Conservation (phyloP, 2,888 invertebrate species). For the Meloe dianella region DNA sequence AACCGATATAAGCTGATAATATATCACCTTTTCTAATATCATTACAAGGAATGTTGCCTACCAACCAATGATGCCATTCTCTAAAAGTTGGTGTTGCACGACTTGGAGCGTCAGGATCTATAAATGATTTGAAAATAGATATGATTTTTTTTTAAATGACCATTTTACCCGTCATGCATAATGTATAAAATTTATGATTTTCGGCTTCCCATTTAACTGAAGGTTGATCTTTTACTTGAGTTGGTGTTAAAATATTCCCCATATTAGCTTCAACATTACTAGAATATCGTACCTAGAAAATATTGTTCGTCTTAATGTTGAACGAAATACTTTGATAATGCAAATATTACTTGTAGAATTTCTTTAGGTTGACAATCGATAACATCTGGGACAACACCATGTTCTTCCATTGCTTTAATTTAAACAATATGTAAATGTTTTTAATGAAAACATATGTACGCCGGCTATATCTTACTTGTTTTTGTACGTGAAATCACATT, state of each 20-base stretch:
- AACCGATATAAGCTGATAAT: constrained; percentile 79
- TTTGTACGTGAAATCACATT: too few species aligned
- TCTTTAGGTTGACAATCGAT: too few species aligned
- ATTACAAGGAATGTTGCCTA: constrained; percentile 81
- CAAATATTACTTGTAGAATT: too few species aligned
- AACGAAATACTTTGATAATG: too few species aligned
- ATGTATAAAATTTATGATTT: constrained; percentile 61
- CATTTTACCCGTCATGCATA: constrained; percentile 65
- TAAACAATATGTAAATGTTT: too few species aligned
- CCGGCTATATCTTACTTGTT: too few species aligned
- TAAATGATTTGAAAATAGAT: too few species aligned
- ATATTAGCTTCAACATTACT: constrained; percentile 44
- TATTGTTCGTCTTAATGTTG: too few species aligned
- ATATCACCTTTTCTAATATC: constrained; percentile 74
- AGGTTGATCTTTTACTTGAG: constrained; percentile 57
- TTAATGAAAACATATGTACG: too few species aligned
- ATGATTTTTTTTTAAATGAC: too few species aligned
- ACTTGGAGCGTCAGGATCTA: constrained; percentile 91
- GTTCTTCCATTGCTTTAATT: not conserved
- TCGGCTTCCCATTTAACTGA: constrained; percentile 62
- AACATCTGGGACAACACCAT: not conserved
- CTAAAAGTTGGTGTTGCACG: constrained; percentile 78
- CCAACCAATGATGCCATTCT: constrained; percentile 92
- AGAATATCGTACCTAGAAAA: too few species aligned
- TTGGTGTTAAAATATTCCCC: constrained; percentile 49